These are phyloP conservation scores for Heliothis virescens DNA, from an alignment of 1,140 invertebrate species.

Conservation along the genomic window DNA sequence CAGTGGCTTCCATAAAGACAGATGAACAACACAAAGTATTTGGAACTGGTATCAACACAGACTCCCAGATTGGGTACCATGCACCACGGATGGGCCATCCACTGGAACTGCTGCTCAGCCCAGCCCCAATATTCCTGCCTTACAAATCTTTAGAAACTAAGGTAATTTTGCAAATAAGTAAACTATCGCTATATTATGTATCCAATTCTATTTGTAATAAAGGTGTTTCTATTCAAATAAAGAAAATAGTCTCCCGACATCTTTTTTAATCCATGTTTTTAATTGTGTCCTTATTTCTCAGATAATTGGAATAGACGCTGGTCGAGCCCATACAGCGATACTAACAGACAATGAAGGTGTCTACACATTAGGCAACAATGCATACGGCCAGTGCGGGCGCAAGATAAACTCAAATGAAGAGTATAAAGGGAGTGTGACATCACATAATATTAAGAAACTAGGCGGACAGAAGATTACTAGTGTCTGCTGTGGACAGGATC, in stretches of 20 bases:
- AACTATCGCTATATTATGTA: background rate
- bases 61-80: constrained; percentile 96
- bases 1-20: constrained; percentile 91
- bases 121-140: constrained; percentile 92
- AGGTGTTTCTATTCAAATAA: too few relatives aligned
- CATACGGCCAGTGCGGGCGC: constrained; percentile 97
- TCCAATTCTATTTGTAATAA: background rate
- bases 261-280: background rate
- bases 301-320: constrained; percentile 90
- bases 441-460: constrained; percentile 90
- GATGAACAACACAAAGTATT: constrained; percentile 91
- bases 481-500: constrained; percentile 96
- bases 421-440: constrained; percentile 88
- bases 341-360: constrained; percentile 93
- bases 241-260: too few relatives aligned
- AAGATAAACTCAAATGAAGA: constrained; percentile 92
- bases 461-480: constrained; percentile 88
- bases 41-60: constrained; percentile 96
- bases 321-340: constrained; percentile 94
- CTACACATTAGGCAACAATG: constrained; percentile 96
- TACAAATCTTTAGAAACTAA: constrained; percentile 85
- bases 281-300: constrained; percentile 47
- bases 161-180: constrained; percentile 53
- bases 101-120: constrained; percentile 90
- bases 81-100: constrained; percentile 88